Evolutionary conservation across 2,888 invertebrate genomes (phyloP).

Genomic region (Aleiodes testaceus): DNA sequence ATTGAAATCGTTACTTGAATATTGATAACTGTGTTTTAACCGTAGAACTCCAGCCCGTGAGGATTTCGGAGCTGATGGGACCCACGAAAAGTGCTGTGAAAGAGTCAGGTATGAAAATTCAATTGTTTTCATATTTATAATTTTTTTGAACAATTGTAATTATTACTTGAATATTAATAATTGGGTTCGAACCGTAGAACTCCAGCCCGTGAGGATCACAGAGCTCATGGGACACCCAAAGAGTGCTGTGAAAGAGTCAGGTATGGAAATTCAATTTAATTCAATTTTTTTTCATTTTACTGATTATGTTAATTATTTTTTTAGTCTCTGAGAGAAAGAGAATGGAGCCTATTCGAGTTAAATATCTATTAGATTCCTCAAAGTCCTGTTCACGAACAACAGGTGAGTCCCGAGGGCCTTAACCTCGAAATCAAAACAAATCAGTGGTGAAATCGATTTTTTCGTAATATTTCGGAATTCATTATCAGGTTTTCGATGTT

Average conservation of each 20-base stretch:
- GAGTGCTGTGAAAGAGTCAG: slow-evolving; percentile 13
- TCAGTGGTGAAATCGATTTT: too few relatives aligned
- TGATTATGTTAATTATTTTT: background rate
- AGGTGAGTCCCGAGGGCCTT: background rate
- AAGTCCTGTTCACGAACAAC: slow-evolving; percentile 28
- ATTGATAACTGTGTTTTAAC: background rate
- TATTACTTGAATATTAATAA: too few relatives aligned
- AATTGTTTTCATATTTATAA: too few relatives aligned
- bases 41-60: slow-evolving; percentile 22
- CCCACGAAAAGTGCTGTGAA: slow-evolving; percentile 15
- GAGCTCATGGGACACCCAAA: slow-evolving; percentile 13
- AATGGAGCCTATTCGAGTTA: slow-evolving; percentile 25
- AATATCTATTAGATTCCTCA: slow-evolving; percentile 21
- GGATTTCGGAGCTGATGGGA: slow-evolving; percentile 24
- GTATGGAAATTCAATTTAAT: background rate
- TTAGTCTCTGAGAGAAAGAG: background rate
- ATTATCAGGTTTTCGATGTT: too few relatives aligned
- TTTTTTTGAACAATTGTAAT: background rate
- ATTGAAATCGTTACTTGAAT: background rate
- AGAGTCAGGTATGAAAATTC: background rate
- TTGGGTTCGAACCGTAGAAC: background rate
- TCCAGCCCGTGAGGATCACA: slow-evolving; percentile 28
- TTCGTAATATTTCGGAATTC: too few relatives aligned
- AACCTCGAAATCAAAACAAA: too few relatives aligned
- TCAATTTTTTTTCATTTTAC: background rate